Base-by-base conservation (phyloP, 2,113 vertebrate species). In the Piaya cayana region DNA sequence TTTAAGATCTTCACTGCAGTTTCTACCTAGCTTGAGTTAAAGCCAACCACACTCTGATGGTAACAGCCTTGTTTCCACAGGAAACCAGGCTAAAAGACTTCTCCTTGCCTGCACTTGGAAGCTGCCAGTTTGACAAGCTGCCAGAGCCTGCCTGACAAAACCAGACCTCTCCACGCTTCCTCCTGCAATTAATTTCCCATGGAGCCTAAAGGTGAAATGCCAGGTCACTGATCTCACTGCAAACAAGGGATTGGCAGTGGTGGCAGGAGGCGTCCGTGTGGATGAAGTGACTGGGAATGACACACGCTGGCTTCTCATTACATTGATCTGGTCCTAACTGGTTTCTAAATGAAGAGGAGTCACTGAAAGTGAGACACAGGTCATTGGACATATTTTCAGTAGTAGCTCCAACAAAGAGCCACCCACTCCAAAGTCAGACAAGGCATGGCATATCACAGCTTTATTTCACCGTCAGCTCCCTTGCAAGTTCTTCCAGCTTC, bases 101-200 rank as follows among this genome's bases (percentile, higher is more conserved):
- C 82, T 95, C 30, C 79, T 85, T 1, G 13, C 80, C 71, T 53
- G 63, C 56, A 15, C 11, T 45, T 88, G 68, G 63, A 65, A 53
- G 68, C 92, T 86, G 79, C 60, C 52, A 67, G 88, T 74, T 78
- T 93, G 90, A 68, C 50, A 62, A 45, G 25, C 76, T 92, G 82
- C 82, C 75, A 77, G 84, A 87, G 36, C 27, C 67, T 63, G 82
- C 55, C 29, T 92, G 56, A 92, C 64, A 81, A 82, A 82, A 79
- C 55, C 56, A 80, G 82, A 80, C 16, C 37, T 71, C 52, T 64
- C 36, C 3, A 3, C 1, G 1, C 62, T 84, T 92, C 65, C 47
- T 70, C 37, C 74, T 86, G 67, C 59, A 67, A 67, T 78, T 55
- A 15, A 69, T 93, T 92, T 88, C 83, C 92, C 80, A 39, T 56